These are phyloP conservation scores for Cybosia mesomella DNA, from an alignment of 2,888 invertebrate species.

Conservation along the genomic window DNA sequence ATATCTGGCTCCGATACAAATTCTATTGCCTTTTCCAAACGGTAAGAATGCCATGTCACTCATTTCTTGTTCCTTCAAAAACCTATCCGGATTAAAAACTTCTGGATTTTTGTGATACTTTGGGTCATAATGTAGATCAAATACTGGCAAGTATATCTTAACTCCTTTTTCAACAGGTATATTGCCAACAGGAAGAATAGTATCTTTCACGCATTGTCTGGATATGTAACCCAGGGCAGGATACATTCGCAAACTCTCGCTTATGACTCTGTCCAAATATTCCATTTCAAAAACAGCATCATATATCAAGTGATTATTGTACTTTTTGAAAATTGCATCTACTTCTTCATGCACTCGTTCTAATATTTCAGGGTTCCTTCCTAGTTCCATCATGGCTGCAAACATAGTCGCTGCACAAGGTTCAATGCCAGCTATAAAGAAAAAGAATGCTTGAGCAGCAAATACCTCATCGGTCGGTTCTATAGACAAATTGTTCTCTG, in stretches of 20 bases:
- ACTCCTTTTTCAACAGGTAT: conserved; percentile 58
- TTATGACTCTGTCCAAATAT: conserved; percentile 65
- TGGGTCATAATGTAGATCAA: conserved; percentile 74
- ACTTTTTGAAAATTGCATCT: conserved; percentile 37
- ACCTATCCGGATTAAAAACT: conserved; percentile 76
- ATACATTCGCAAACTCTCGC: conserved; percentile 64
- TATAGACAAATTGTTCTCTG: conserved; percentile 59
- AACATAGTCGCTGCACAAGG: conserved; percentile 56
- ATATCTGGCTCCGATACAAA: conserved; percentile 75
- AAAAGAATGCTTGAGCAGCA: conserved; percentile 52
- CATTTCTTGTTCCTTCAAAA: conserved; percentile 55
- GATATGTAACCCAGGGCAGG: conserved; percentile 65
- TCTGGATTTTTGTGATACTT: conserved; percentile 76
- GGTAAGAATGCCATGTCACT: conserved; percentile 69
- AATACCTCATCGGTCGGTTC: conserved; percentile 65
- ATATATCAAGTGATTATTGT: conserved; percentile 17
- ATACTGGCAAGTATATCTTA: conserved; percentile 63
- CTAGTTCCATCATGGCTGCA: conserved; percentile 51
- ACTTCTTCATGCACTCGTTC: conserved; percentile 44
- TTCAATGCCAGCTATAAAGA: conserved; percentile 67
- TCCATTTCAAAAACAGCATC: conserved; percentile 60
- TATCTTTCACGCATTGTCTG: conserved; percentile 57
- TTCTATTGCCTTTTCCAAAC: conserved; percentile 78
- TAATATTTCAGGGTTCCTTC: conserved; percentile 57
- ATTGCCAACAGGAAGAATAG: conserved; percentile 17